Evolutionary conservation across 2,888 invertebrate genomes (phyloP).

Genomic region (Hypomecis punctinalis): DNA sequence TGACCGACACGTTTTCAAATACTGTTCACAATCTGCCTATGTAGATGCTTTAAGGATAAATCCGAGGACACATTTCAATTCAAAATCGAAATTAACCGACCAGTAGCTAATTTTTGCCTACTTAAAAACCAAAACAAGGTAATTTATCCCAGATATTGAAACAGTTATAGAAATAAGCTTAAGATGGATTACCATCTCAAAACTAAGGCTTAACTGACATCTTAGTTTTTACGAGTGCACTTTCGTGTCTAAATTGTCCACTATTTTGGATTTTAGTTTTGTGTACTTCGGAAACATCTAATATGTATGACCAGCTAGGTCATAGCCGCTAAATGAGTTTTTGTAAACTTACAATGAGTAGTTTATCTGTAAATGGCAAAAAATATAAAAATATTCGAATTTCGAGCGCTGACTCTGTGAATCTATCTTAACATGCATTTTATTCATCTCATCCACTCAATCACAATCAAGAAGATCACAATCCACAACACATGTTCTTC

Average conservation of each 20-base stretch:
- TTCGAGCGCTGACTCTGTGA: no score
- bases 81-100: neutral
- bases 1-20: neutral
- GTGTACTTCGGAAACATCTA: no score
- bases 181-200: neutral
- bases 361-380: no score
- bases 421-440: conserved; percentile 3
- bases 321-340: no score
- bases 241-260: no score
- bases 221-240: no score
- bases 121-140: neutral
- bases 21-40: conserved; percentile 4
- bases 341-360: no score
- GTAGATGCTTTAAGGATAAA: neutral
- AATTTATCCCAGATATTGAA: neutral
- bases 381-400: no score
- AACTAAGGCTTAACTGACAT: no score
- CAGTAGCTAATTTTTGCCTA: no score
- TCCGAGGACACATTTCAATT: neutral
- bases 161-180: neutral
- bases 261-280: no score
- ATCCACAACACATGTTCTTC: conserved; percentile 7
- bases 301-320: no score
- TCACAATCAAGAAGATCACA: neutral
- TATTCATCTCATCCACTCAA: neutral